Evolutionary conservation across 2,888 invertebrate genomes (phyloP), one percentile per base, ranked within the genome.

Genomic region (Lagria hirta): DNA sequence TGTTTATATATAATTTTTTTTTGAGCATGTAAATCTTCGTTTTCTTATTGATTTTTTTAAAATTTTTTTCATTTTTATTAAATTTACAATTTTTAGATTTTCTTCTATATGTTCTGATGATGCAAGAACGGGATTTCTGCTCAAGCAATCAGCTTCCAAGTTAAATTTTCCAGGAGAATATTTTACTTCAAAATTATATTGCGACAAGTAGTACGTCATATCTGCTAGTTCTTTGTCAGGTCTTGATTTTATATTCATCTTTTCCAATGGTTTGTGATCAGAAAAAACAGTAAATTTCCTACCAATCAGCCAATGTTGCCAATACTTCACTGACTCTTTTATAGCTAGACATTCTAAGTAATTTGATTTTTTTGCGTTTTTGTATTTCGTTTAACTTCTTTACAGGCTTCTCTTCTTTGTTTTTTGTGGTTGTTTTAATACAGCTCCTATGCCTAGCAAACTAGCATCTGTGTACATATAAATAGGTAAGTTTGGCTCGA

Each of bases 181-280:
- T 24, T 24, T 24, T 24, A 24, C 4, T 7, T 8, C 24, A 8
- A 24, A 24, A 7, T 24, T 10, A 7, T 7, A 24, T 24, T 24
- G 24, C 4, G 24, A 24, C 8, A 24, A 10, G 8, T 24, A 24
- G 8, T 24, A 24, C 8, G 24, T 24, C 6, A 24, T 7, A n/a
- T 4, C 20, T 6, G 5, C 20, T 18, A 18, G n/a, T 18, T 6
- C 20, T 18, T 18, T 6, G 20, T 18, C 20, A 6, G 20, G 4
- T 6, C 8, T 8, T 7, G 24, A 6, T 8, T 8, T 24, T 7
- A 24, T 24, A 24, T 24, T 24, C 24, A 24, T 24, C 10, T 24
- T 24, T 24, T 24, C 24, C 8, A 24, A 24, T 7, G 24, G 24
- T 24, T 24, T 24, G 24, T 24, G 24, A 8, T 24, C 24, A 4